Evolutionary conservation across 2,888 invertebrate genomes (phyloP), one percentile per base, ranked within the genome.

Genomic region (Sphaeridia pumilis): DNA sequence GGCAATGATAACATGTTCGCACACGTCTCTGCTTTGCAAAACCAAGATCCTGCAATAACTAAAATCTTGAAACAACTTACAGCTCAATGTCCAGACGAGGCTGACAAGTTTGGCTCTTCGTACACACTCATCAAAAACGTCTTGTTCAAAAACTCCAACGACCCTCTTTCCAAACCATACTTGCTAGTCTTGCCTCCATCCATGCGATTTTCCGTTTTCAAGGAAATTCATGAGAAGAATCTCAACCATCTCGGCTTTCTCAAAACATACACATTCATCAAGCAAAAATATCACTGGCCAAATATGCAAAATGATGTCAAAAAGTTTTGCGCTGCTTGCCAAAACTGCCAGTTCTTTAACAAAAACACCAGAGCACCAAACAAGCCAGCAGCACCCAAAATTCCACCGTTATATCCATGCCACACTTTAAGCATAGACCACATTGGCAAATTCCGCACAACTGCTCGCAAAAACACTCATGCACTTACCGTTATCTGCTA

Each of bases 371-470:
- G 52, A 7, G 25, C 44, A 1, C 1, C 47, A 2, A 45, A 49
- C 3, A 55, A 54, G 17, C 27, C 22, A 1, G 14, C 52, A 7
- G 34, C 38, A 12, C 46, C 55, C 24, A 22, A 26, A 3, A 26
- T 26, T 26, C 38, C 34, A 17, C 47, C 60, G 3, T 49, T 51
- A 20, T n/a, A 14, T 2, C 64, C 66, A 4, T 66, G 66, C 59
- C 52, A 62, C 20, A 44, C 57, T 24, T 34, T 64, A 5, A 56
- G 63, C 3, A 49, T 64, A 7, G 66, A 64, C 46, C 51, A 56
- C 5, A 21, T 60, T 20, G 65, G 65, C 2, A 60, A 61, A 1
- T 55, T 64, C 24, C 58, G 60, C 14, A 7, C 7, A 1, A 46
- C 60, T 2, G 17, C 28, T 3, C 4, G 7, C 1, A 54, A 58